Percentiles rank a stretch among this genome's conserved stretches.
phyloP scores from a whole-genome alignment of 2,888 invertebrate species.

The Aphodius sticticus region DNA sequence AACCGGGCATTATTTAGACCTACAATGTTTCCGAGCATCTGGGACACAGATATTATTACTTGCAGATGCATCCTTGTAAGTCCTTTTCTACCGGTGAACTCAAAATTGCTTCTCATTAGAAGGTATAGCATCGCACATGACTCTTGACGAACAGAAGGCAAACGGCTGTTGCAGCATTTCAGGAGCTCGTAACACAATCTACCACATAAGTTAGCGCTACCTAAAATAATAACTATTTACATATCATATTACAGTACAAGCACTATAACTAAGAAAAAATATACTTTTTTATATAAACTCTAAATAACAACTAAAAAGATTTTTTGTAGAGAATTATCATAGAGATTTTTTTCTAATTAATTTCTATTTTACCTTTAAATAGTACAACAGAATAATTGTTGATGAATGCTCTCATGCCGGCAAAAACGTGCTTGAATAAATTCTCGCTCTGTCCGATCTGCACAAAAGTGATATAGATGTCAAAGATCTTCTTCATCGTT shows the following conservation, averaged over 20 bases:
- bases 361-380: conserved; percentile 83
- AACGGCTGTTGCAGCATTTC: conserved; percentile 85
- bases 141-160: conserved; percentile 86
- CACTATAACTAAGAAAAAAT: too few species aligned
- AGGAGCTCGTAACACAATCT: conserved; percentile 82
- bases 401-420: conserved; percentile 89
- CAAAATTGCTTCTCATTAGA: conserved; percentile 94
- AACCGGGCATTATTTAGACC: conserved; percentile 92
- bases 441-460: conserved; percentile 91
- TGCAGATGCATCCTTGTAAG: conserved; percentile 90
- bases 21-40: conserved; percentile 90
- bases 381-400: conserved; percentile 86
- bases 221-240: conserved; percentile 54
- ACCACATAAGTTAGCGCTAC: conserved; percentile 81
- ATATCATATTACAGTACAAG: background rate
- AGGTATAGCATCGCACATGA: conserved; percentile 91
- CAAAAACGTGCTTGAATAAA: conserved; percentile 90
- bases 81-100: conserved; percentile 83
- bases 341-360: too few species aligned
- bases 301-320: too few species aligned
- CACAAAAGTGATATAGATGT: conserved; percentile 86
- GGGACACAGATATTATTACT: conserved; percentile 95
- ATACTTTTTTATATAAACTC: too few species aligned
- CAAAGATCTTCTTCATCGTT: conserved; percentile 82
- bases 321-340: too few species aligned